A percentile compares a stretch with the other conserved stretches of the same genome.
Conservation (phyloP, 2,888 invertebrate species). For the Diabrotica balteata region DNA sequence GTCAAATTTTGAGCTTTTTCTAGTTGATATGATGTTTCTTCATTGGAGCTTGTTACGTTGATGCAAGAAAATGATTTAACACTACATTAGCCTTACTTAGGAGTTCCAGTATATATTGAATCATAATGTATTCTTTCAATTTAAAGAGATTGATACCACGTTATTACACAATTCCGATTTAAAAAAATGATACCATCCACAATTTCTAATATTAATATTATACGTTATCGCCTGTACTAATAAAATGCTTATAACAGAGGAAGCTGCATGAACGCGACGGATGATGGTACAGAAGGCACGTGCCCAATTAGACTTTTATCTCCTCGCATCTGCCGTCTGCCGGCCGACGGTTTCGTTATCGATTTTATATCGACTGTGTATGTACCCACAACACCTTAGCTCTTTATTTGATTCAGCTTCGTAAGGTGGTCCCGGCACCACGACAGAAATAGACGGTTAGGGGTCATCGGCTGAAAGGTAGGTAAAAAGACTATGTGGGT, state of each 20-base stretch:
- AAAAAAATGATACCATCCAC: too few species aligned
- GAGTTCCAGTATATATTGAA: too few species aligned
- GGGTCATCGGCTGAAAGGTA: not conserved
- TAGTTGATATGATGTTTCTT: too few species aligned
- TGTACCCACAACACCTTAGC: constrained; percentile 7
- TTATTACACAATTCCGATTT: too few species aligned
- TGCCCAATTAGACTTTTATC: constrained; percentile 45
- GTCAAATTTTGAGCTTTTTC: too few species aligned
- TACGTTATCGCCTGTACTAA: not conserved
- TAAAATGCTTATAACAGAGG: constrained; percentile 19
- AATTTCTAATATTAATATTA: too few species aligned
- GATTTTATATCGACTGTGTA: constrained; percentile 14
- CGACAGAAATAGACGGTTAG: not conserved
- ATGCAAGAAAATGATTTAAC: too few species aligned
- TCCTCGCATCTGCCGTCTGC: constrained; percentile 42
- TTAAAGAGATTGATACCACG: too few species aligned
- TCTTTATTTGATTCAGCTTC: constrained; percentile 14
- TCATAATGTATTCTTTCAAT: too few species aligned
- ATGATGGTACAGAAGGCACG: constrained; percentile 41
- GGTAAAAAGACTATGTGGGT: too few species aligned
- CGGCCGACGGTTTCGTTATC: constrained; percentile 24
- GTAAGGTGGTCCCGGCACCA: constrained; percentile 4
- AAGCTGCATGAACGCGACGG: constrained; percentile 21
- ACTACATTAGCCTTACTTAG: too few species aligned
- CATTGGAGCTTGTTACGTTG: too few species aligned